phyloP scores from a whole-genome alignment of 2,888 invertebrate genomes.

The Pardosa pseudoannulata region DNA sequence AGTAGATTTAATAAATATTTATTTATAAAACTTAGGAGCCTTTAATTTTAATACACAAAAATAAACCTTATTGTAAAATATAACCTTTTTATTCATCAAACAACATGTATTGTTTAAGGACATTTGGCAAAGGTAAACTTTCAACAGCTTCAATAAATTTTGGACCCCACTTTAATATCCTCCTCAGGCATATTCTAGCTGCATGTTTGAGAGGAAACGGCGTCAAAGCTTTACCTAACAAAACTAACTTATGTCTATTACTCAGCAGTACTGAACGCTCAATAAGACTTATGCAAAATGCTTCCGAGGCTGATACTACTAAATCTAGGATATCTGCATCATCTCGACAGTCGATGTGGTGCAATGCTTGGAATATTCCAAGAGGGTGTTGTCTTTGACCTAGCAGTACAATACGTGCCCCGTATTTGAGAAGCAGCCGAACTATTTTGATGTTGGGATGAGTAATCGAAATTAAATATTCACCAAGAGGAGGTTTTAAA shows the following conservation, averaged over 20 bases:
- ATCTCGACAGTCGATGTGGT: constrained; percentile 81
- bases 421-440: constrained; percentile 84
- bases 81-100: constrained; percentile 81
- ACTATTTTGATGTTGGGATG: constrained; percentile 84
- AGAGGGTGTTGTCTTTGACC: constrained; percentile 90
- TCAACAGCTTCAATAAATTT: constrained; percentile 77
- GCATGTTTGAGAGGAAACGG: constrained; percentile 84
- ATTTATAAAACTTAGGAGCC: background rate
- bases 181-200: constrained; percentile 82
- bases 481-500: constrained; percentile 86
- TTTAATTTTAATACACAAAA: background rate
- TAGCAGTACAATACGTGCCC: constrained; percentile 83
- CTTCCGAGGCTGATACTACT: constrained; percentile 85
- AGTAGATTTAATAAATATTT: background rate
- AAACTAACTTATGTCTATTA: constrained; percentile 82
- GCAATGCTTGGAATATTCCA: constrained; percentile 87
- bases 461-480: constrained; percentile 80
- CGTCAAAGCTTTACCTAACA: constrained; percentile 83
- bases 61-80: too few species aligned
- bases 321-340: constrained; percentile 80
- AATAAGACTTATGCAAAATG: constrained; percentile 88
- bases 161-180: constrained; percentile 79
- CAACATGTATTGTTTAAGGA: constrained; percentile 83
- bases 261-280: constrained; percentile 84
- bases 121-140: constrained; percentile 82